Evolutionary conservation across 2,113 vertebrate genomes (phyloP).

Genomic region (Danio rerio): GRCz12tu NC_133191.1:49845501-49846000

Average conservation of each 20-base stretch:
- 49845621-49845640: background rate
- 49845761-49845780: no score
- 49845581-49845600: slow-evolving; percentile 80
- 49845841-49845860: no score
- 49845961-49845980: no score
- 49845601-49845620: slow-evolving; percentile 71
- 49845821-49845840: no score
- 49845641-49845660: background rate
- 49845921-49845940: no score
- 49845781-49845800: no score
- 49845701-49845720: background rate
- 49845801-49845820: no score
- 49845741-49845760: background rate
- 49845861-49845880: no score
- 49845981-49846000: no score
- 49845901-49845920: no score
- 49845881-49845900: no score
- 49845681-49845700: background rate
- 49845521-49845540: slow-evolving; percentile 86
- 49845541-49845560: slow-evolving; percentile 90
- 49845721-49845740: background rate
- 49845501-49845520: slow-evolving; percentile 62
- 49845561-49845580: slow-evolving; percentile 84
- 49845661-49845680: background rate
- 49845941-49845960: no score